phyloP scores from a whole-genome alignment of 2,797 vertebrate genomes.

The Falco cherrug region DNA sequence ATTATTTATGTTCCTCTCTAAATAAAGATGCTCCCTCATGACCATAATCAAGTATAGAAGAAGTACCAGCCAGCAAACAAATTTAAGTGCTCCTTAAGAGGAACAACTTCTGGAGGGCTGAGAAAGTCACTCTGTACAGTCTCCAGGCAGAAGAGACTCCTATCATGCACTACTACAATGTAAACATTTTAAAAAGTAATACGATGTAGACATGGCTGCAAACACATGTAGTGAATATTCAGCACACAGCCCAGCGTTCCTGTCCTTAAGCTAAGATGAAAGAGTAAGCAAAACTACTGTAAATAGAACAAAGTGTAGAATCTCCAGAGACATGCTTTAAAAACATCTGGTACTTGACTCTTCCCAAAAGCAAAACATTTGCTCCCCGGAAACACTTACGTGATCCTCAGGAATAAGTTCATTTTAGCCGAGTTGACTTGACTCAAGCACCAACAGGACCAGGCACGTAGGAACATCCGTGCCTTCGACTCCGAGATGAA shows the following conservation, averaged over 20 bases:
- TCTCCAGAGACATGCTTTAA: not conserved
- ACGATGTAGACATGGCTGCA: not conserved
- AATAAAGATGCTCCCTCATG: conserved; percentile 8
- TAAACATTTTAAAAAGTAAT: not conserved
- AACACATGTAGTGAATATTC: not conserved
- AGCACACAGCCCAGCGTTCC: not conserved
- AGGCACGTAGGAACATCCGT: not conserved
- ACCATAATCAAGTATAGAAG: not conserved
- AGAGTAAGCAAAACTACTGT: not conserved
- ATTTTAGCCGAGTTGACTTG: not conserved
- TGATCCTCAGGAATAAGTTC: not conserved
- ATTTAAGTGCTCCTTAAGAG: not conserved
- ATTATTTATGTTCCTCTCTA: not conserved
- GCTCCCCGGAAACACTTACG: not conserved
- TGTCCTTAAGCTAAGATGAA: not conserved
- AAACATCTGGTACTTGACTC: not conserved
- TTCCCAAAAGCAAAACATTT: not conserved
- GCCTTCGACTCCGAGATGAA: not conserved
- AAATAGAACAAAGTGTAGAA: not conserved
- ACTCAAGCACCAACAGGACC: not conserved
- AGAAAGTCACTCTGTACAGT: not conserved
- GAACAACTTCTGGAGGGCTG: not conserved
- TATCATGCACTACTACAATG: not conserved
- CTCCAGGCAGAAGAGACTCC: not conserved
- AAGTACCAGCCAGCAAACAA: not conserved